Percentiles rank a stretch among this genome's conserved stretches.
Conservation (phyloP, 1,140 invertebrate genomes). For the Drosophila nebulosa region DNA sequence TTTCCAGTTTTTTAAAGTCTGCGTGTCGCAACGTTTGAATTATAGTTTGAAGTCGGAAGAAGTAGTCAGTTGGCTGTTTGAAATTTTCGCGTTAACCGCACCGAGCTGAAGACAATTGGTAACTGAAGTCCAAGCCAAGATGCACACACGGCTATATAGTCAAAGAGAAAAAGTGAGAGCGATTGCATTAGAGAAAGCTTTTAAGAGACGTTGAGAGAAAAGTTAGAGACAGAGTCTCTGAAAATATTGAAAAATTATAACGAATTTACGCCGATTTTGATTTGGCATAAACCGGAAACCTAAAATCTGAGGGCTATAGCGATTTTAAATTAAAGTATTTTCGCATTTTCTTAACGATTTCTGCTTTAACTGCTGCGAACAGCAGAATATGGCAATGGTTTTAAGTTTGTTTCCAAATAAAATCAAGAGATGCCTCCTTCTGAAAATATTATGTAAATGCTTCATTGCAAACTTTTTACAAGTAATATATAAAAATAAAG, state of each 20-base stretch:
- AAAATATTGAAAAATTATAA: background rate
- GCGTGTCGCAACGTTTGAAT: constrained; percentile 12
- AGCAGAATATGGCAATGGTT: too few species aligned
- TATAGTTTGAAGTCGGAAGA: constrained; percentile 5
- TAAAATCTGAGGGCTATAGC: too few species aligned
- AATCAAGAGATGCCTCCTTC: too few species aligned
- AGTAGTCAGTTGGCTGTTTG: background rate
- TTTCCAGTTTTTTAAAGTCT: constrained; percentile 51
- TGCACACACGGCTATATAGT: constrained; percentile 50
- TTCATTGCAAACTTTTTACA: too few species aligned
- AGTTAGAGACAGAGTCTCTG: background rate
- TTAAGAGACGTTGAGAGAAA: background rate
- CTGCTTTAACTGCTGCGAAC: too few species aligned
- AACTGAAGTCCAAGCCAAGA: constrained; percentile 53
- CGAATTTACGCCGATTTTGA: background rate
- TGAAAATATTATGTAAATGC: too few species aligned
- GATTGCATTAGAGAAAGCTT: constrained; percentile 36
- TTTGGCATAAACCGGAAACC: background rate
- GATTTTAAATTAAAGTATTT: too few species aligned
- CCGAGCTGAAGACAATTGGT: constrained; percentile 30
- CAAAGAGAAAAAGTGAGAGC: background rate
- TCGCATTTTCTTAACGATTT: too few species aligned
- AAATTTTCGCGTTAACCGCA: constrained; percentile 24
- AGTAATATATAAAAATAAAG: too few species aligned
- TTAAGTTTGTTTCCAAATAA: too few species aligned